Percentiles rank a stretch among this genome's conserved stretches.
phyloP scores from a whole-genome alignment of 2,113 vertebrate species.

The Petrocephalus zakoni region DNA sequence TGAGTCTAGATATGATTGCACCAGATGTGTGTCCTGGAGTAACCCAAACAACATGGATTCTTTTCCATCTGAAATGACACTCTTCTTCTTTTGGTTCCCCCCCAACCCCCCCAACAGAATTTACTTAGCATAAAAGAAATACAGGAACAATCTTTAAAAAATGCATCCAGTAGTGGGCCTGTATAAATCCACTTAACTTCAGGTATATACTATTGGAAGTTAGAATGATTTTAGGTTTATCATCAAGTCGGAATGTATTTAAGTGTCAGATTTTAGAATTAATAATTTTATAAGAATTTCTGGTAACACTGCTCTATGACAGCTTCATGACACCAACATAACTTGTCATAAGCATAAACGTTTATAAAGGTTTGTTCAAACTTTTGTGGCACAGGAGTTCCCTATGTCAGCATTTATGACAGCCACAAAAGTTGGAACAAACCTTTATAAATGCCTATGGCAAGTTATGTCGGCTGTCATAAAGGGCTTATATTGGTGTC shows the following conservation, averaged over 20 bases:
- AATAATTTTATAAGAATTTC: background rate
- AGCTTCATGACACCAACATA: no score
- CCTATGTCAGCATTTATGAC: no score
- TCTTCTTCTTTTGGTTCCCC: background rate
- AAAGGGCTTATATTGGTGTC: no score
- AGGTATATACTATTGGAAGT: background rate
- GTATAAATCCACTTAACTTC: background rate
- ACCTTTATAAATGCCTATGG: no score
- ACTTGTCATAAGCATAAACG: no score
- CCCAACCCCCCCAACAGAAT: background rate
- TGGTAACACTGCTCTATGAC: no score
- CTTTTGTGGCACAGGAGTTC: no score
- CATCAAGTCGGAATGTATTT: background rate
- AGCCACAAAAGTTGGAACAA: no score
- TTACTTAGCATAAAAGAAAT: background rate
- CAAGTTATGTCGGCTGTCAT: no score
- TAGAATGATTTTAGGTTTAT: background rate
- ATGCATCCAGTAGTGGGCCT: no score
- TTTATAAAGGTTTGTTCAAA: no score
- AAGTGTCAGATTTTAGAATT: background rate
- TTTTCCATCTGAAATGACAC: background rate
- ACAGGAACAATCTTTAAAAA: background rate
- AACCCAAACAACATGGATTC: background rate
- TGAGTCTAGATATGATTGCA: conserved; percentile 15
- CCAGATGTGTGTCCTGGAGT: conserved; percentile 18